A percentile compares a stretch with the other conserved stretches of the same genome.
Evolutionary conservation across 2,113 vertebrate species (phyloP).

Genomic region (Myrmecobius fasciatus): DNA sequence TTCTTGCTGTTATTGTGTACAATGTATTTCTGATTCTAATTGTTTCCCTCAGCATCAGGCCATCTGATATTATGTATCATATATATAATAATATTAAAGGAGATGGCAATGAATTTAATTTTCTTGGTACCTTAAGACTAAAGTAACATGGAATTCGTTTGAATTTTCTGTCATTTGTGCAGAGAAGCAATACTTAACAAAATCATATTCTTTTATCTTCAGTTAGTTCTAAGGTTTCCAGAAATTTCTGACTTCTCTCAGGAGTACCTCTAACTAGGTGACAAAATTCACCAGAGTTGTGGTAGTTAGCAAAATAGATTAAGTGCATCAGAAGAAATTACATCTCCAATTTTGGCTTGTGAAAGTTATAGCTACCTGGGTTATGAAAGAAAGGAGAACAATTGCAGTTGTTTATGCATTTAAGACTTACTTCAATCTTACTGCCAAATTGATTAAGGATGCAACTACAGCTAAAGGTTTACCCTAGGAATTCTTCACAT

Average conservation of each 20-base stretch:
- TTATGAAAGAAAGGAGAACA: background rate
- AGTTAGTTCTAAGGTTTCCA: slow-evolving; percentile 20
- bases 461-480: background rate
- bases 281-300: background rate
- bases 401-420: background rate
- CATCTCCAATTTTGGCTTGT: background rate
- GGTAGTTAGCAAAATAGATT: background rate
- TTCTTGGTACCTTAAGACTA: slow-evolving; percentile 1
- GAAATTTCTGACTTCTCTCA: slow-evolving; percentile 6
- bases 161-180: slow-evolving; percentile 44
- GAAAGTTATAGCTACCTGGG: background rate
- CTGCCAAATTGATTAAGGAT: background rate
- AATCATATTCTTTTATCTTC: slow-evolving; percentile 30
- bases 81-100: slow-evolving; percentile 6
- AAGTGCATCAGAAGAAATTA: background rate
- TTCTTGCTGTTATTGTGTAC: too few relatives aligned
- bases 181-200: slow-evolving; percentile 11
- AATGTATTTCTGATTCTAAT: too few relatives aligned
- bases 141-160: slow-evolving; percentile 28
- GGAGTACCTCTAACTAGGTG: background rate
- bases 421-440: background rate
- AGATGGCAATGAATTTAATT: slow-evolving; percentile 19
- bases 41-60: too few relatives aligned
- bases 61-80: too few relatives aligned
- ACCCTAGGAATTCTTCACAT: background rate